Base-by-base conservation (phyloP, 2,113 vertebrate species). In the Plectropomus leopardus region DNA sequence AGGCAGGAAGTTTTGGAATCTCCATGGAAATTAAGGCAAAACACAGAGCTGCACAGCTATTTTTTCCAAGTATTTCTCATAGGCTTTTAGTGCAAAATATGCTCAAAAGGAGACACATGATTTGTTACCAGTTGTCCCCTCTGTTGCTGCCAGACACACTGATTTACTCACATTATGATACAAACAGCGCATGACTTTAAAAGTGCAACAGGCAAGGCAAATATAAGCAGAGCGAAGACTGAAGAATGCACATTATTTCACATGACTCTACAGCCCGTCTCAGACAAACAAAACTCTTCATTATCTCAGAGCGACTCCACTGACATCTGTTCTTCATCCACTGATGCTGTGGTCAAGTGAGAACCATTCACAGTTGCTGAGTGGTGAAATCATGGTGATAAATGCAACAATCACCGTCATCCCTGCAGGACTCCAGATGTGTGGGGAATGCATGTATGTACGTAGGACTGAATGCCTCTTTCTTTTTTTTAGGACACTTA, bases 1-100 rank as follows among this genome's bases (percentile, higher is more conserved):
- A 87, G 88, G 90, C 94, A 95, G 91, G 93, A 95, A 92, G 94
- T 94, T 95, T 92, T 92, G 88, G 92, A 94, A 95, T 95, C 91
- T 93, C 94, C 85, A 92, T 94, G 90, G 92, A 92, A 93, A 94
- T 93, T 59, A 84, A 91, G 90, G 89, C 86, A 93, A 93, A 95
- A 94, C 95, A 95, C 76, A 90, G 79, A 77, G 77, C 82, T 72
- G 54, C 63, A 72, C 82, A 71, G 72, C 85, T 89, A 89, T 92
- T 93, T 93, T n/a, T 93, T 91, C 86, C 83, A 86, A 87, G 78
- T 84, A 79, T 91, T 88, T 91, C 75, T 82, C 80, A 44, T 78
- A 70, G 76, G 83, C 77, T 79, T 81, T 83, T 64, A 72, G 63
- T 69, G 40, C 42, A 82, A 88, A 90, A 75, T 68, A 65, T 73